These are phyloP conservation scores for Myiagra hebetior DNA, from an alignment of 2,113 vertebrate species.

Conservation along the genomic window DNA sequence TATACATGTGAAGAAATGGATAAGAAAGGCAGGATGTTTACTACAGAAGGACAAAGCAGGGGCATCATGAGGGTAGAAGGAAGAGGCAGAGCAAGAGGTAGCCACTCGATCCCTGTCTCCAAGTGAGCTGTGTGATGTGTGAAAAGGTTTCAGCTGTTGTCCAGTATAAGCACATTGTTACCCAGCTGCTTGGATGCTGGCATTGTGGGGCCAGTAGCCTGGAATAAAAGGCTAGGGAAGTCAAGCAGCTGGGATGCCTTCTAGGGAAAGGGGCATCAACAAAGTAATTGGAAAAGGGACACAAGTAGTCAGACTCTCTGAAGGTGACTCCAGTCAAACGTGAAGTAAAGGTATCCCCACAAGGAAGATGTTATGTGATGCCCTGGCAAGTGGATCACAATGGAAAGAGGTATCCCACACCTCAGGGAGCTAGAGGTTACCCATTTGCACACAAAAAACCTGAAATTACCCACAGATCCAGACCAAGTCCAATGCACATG, in stretches of 20 bases:
- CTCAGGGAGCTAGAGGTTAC: neutral
- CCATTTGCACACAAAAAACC: neutral
- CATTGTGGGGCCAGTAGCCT: neutral
- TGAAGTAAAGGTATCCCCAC: neutral
- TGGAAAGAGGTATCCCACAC: neutral
- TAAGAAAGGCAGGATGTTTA: neutral
- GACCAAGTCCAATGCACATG: neutral
- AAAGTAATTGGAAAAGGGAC: neutral
- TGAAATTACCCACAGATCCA: neutral
- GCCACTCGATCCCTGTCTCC: fast-evolving
- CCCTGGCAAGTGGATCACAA: neutral
- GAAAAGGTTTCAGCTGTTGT: neutral
- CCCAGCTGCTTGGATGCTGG: neutral
- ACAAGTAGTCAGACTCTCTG: neutral
- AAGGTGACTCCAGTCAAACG: no score
- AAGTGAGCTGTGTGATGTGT: neutral
- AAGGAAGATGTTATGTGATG: neutral
- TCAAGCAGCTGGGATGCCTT: neutral
- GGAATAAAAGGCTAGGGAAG: neutral
- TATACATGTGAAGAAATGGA: neutral
- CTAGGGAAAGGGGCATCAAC: neutral
- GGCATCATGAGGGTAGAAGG: neutral
- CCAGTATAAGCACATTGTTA: neutral
- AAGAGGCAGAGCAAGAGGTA: neutral
- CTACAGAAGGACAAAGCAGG: neutral